These are phyloP conservation scores for Sericinus montela DNA, from an alignment of 2,888 invertebrate genomes.

Conservation along the genomic window DNA sequence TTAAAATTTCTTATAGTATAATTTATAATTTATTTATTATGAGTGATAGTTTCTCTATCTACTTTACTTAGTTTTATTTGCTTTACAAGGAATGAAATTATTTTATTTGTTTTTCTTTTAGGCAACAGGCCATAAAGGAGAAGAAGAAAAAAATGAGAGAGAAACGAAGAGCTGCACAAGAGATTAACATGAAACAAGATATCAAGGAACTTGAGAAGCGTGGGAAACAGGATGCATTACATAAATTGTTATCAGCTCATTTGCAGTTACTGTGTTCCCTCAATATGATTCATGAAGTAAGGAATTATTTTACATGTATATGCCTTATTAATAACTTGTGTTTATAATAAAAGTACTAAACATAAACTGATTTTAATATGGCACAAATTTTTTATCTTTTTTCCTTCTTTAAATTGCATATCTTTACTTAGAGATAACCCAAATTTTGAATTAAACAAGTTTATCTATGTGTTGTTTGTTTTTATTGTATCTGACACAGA, in stretches of 20 bases:
- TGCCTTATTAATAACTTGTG: neutral
- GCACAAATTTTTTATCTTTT: no score
- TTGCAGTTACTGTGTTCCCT: slow-evolving; percentile 83
- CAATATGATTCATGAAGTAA: slow-evolving; percentile 70
- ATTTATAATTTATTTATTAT: no score
- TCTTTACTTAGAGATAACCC: no score
- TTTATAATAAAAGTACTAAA: no score
- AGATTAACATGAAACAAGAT: slow-evolving; percentile 61
- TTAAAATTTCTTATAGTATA: no score
- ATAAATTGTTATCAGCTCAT: slow-evolving; percentile 81
- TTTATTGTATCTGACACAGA: no score
- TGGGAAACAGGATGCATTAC: slow-evolving; percentile 75
- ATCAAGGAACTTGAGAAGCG: slow-evolving; percentile 53
- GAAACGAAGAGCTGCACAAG: slow-evolving; percentile 53
- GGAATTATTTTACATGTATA: neutral
- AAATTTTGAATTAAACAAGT: no score
- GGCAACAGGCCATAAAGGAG: slow-evolving; percentile 49
- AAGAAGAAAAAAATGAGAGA: slow-evolving; percentile 54
- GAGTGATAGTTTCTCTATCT: no score
- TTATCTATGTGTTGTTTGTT: no score
- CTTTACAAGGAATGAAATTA: no score
- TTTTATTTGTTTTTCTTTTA: slow-evolving; percentile 21
- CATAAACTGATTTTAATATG: no score
- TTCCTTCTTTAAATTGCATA: no score
- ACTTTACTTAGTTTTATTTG: slow-evolving; percentile 14